Evolutionary conservation across 2,113 vertebrate species (phyloP), one percentile per base, ranked within the genome.

Genomic region (Syrmaticus mikado): DNA sequence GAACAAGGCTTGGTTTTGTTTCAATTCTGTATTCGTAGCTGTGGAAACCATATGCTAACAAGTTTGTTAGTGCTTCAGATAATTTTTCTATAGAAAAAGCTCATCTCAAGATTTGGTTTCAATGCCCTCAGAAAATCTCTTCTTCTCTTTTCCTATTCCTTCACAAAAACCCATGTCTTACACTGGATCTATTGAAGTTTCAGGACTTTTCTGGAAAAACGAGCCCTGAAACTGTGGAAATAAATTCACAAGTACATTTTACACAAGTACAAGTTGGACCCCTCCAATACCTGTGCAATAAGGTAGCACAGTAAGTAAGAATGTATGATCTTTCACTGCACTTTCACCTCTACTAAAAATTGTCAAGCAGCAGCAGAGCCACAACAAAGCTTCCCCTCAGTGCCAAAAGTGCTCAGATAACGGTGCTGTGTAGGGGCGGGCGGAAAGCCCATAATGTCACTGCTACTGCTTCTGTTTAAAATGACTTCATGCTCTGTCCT

Each of bases 1-100:
- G 87, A 71, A 46, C 4, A 45, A 30, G 11, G 22, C 48, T 28
- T 55, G 10, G 24, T 17, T n/a, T 91, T 53, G 15, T 62, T 78
- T 78, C 57, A 66, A 14, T 21, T 64, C n/a, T 45, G 19, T 74
- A 57, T 72, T 62, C 87, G 38, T 43, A 78, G 62, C 19, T 6
- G 10, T 16, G 21, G 58, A 85, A 93, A 87, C 10, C 20, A 13
- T 38, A 64, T 0, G 0, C 16, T 45, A 64, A 8, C 0, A 0
- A 65, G 38, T 68, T 72, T 68, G 4, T 28, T 53, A 61, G 30
- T 28, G 73, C n/a, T 92, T 72, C 40, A 52, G 34, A 68, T 50
- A 0, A 38, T 40, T 87, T 55, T 55, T 73, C 30, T 77, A 79
- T 40, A 66, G 27, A 90, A 68, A 85, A 74, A 68, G 38, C 12